Conservation (phyloP, 2,797 vertebrate species). For the Brachymystax lenok region DNA sequence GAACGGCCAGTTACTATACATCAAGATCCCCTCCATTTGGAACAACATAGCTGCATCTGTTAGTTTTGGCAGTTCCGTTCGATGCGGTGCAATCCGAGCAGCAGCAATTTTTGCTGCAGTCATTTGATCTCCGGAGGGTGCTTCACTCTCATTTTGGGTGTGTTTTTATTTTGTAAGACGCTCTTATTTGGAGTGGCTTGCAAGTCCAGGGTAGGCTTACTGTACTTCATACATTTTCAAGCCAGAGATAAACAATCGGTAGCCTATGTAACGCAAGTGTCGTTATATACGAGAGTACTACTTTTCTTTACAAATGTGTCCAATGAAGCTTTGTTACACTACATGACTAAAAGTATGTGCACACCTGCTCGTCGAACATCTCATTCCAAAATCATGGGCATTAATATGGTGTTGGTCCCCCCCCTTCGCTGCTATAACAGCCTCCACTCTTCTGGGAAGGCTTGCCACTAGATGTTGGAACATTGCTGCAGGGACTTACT, state of each 20-base stretch:
- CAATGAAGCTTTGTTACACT: background rate
- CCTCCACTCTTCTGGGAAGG: too few species aligned
- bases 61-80: conserved; percentile 72
- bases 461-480: too few species aligned
- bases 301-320: background rate
- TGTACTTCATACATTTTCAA: background rate
- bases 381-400: too few species aligned
- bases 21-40: conserved; percentile 74
- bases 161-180: conserved; percentile 30
- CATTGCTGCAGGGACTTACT: too few species aligned
- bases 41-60: conserved; percentile 75
- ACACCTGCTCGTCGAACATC: too few species aligned
- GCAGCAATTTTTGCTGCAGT: conserved; percentile 74
- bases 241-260: background rate
- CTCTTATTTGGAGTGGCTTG: conserved; percentile 17
- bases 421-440: too few species aligned
- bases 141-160: conserved; percentile 12
- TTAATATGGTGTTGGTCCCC: too few species aligned
- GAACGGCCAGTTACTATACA: conserved; percentile 75
- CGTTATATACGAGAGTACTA: background rate
- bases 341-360: too few species aligned
- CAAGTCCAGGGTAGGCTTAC: too few species aligned
- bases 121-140: conserved; percentile 53
- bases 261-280: background rate
- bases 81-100: conserved; percentile 70